phyloP scores from a whole-genome alignment of 2,888 invertebrate species.

The Danaus chrysippus region DNA sequence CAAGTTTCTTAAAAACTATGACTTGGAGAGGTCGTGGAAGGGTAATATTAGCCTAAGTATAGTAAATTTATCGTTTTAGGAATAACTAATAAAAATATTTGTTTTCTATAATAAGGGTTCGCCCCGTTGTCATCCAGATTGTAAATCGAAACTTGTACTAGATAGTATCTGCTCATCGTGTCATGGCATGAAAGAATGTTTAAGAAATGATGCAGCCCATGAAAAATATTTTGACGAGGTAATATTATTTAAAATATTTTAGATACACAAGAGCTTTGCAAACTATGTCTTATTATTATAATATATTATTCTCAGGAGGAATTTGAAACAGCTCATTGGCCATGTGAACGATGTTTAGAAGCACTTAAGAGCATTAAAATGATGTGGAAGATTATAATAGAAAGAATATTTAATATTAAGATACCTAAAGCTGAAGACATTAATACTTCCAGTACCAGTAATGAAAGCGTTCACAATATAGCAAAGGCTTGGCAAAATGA shows the following conservation, averaged over 20 bases:
- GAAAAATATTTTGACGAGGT: constrained; percentile 65
- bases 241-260: constrained; percentile 24
- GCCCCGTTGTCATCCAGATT: constrained; percentile 61
- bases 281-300: neutral
- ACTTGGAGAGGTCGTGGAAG: constrained; percentile 48
- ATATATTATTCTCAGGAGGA: constrained; percentile 50
- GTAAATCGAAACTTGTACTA: constrained; percentile 61
- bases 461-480: constrained; percentile 47
- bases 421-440: constrained; percentile 42
- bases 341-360: constrained; percentile 64
- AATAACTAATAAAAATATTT: constrained; percentile 11
- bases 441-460: constrained; percentile 31
- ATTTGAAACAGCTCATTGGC: constrained; percentile 67
- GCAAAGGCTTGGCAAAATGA: constrained; percentile 58
- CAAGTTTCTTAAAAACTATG: constrained; percentile 50
- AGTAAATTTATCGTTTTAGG: no score
- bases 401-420: constrained; percentile 57
- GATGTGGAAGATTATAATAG: constrained; percentile 66
- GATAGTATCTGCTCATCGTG: constrained; percentile 63
- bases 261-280: neutral
- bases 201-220: constrained; percentile 49
- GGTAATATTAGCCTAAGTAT: constrained; percentile 39
- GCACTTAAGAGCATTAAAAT: constrained; percentile 67
- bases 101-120: constrained; percentile 39
- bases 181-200: constrained; percentile 56